Conservation (phyloP, 2,888 invertebrate species). For the Scaptomyza polygonia region DNA sequence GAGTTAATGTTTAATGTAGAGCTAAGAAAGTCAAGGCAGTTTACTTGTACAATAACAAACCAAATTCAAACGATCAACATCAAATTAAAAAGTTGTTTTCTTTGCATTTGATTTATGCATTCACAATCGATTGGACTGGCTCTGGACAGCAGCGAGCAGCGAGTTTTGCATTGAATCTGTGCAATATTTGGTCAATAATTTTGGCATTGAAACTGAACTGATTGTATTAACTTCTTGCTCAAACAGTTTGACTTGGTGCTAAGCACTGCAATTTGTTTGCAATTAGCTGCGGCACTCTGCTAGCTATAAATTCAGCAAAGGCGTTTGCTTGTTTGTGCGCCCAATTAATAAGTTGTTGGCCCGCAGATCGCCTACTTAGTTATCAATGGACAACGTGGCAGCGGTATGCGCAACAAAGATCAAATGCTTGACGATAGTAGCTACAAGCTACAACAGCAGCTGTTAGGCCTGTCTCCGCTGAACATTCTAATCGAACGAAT, state of each 20-base stretch:
- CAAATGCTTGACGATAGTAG: conserved; percentile 19
- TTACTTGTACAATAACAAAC: conserved; percentile 39
- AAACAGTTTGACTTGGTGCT: conserved; percentile 31
- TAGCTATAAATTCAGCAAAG: conserved; percentile 61
- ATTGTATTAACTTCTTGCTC: conserved; percentile 2
- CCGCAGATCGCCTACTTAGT: conserved; percentile 49
- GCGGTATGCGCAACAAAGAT: conserved; percentile 34
- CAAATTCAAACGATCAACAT: conserved; percentile 32
- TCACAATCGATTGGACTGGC: conserved; percentile 43
- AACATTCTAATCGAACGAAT: conserved; percentile 57
- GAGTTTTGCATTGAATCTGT: conserved; percentile 53
- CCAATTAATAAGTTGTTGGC: conserved; percentile 59
- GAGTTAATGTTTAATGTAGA: background rate
- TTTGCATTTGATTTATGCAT: conserved; percentile 65
- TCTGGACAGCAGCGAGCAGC: conserved; percentile 32
- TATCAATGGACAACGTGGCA: conserved; percentile 41
- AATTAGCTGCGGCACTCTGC: conserved; percentile 50
- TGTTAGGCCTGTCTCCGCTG: conserved; percentile 28
- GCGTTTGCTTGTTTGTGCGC: conserved; percentile 36
- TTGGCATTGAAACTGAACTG: conserved; percentile 60
- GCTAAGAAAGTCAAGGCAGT: conserved; percentile 74
- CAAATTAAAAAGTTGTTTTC: conserved; percentile 65
- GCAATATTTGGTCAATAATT: conserved; percentile 51
- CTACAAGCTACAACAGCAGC: conserved; percentile 15
- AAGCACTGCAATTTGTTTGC: conserved; percentile 63